Base-by-base conservation (phyloP, 2,113 vertebrate genomes). In the Onychostruthus taczanowskii region DNA sequence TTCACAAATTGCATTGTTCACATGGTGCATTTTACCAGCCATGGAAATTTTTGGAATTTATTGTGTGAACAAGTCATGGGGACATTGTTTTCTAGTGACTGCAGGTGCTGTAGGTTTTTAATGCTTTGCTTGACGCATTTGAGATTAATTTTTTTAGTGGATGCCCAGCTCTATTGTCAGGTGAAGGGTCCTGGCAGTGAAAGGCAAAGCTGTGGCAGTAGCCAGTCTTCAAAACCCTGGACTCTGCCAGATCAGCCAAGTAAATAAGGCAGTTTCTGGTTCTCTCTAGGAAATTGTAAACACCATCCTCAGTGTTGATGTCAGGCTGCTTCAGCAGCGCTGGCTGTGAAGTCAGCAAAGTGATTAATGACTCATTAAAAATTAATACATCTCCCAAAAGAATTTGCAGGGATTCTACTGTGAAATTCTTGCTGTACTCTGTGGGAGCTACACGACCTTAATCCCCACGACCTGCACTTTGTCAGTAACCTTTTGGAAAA, bases 321-420 rank as follows among this genome's bases (percentile, higher is more conserved):
- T 61, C 47, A 56, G 83, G 70, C 63, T 88, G 44, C 79, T 72
- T 61, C 58, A 31, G 75, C 44, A 70, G n/a, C 0, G 39, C 84
- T 69, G 55, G 5, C 23, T 33, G 61, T 50, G 72, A 90, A 93
- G 30, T 86, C 80, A 84, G 47, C 50, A 67, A 59, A 90, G 52
- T 90, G 91, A 81, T 80, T 95, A 90, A 89, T 88, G 68, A 67
- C 47, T 92, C 80, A 58, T 93, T 94, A 94, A 82, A 90, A 94
- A 92, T 89, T 33, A 92, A 89, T 82, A 56, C 28, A n/a, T 82
- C 87, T 87, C 77, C 84, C 61, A 8, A 72, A 93, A 84, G 80
- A 59, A 58, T 82, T 84, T 75, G 15, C 35, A 61, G 44, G 53
- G 89, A 75, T 87, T 90, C 41, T 5, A 13, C 84, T 90, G 64